A percentile compares a stretch with the other conserved stretches of the same genome.
Conservation (phyloP, 30 jellyfish, hydroid and myxozoan species). For the Aurelia aurita region DNA sequence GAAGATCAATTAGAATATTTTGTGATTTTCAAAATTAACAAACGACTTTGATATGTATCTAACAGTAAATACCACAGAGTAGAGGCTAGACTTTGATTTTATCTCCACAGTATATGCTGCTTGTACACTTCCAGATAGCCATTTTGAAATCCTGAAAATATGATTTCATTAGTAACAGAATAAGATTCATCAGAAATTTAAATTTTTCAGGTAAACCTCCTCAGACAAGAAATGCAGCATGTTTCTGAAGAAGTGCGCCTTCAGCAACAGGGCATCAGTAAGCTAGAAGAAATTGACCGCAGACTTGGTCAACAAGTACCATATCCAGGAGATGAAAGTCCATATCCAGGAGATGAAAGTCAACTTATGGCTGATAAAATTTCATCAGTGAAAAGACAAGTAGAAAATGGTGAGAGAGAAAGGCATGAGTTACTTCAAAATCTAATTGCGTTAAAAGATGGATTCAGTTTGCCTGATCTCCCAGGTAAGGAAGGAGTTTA, state of each 20-base stretch:
- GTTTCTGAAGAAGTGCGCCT: constrained; percentile 94
- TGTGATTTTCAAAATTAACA: too few species aligned
- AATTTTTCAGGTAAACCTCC: constrained; percentile 59
- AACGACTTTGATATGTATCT: too few species aligned
- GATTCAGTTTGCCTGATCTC: constrained; percentile 55
- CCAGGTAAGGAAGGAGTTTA: constrained; percentile 36
- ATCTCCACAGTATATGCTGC: too few species aligned
- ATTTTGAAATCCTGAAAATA: too few species aligned
- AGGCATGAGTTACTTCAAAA: constrained; percentile 76
- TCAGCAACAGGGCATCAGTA: constrained; percentile 84
- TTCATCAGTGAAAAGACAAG: constrained; percentile 76
- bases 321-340: too few species aligned
- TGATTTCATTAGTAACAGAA: too few species aligned
- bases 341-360: constrained; percentile 74
- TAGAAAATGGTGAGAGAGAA: constrained; percentile 93
- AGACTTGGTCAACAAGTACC: constrained; percentile 50
- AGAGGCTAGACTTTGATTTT: too few species aligned
- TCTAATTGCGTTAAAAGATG: constrained; percentile 78
- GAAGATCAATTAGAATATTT: too few species aligned
- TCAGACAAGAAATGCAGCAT: constrained; percentile 88
- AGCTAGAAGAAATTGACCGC: constrained; percentile 84
- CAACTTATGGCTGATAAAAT: constrained; percentile 78
- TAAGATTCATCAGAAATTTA: too few species aligned
- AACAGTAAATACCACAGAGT: too few species aligned
- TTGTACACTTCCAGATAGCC: too few species aligned